Base-by-base conservation (phyloP, 2,797 vertebrate species). In the Argentina silus region DNA sequence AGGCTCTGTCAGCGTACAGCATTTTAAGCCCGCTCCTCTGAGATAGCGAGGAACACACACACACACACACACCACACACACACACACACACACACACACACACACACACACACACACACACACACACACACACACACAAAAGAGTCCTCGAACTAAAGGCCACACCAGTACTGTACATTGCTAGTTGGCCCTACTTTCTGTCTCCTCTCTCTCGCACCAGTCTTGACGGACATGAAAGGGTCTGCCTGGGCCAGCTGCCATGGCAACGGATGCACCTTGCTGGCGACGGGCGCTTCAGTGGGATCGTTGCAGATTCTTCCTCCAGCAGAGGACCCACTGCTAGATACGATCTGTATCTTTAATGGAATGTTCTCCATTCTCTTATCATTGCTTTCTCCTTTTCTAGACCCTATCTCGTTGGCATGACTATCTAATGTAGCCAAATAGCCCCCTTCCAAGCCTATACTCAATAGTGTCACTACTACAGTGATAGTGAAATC, bases 191-290 rank as follows among this genome's bases (percentile, higher is more conserved):
- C 23, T 6, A 56, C 50, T 57, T 53, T 56, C 43, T 53, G 53
- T 53, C 27, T 56, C 72, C 56, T 70, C 80, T 68, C 72, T 83
- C 64, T 60, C 78, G 84, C 78, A 79, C 82, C 84, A 78, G 83
- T 88, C 87, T 88, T 90, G 87, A 92, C 85, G 82, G 88, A 91
- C 90, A 90, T 89, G 90, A 91, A 91, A 93, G 90, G 88, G 86
- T 76, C 89, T 87, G 89, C 88, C 92, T 90, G 88, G 74, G 89
- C 88, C 70, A 80, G 93, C 85, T 94, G 87, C 93, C 93, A 94
- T 94, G 93, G 93, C 88, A 93, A 94, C 93, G 89, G 90, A 93
- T 92, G 88, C 90, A 93, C 87, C 91, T 92, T 90, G 85, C 73
- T 70, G 73, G 88, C 56, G 11, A 78, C 81, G 88, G 82, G 80